Evolutionary conservation across 2,888 invertebrate genomes (phyloP).

Genomic region (Ceratothoa steindachneri): DNA sequence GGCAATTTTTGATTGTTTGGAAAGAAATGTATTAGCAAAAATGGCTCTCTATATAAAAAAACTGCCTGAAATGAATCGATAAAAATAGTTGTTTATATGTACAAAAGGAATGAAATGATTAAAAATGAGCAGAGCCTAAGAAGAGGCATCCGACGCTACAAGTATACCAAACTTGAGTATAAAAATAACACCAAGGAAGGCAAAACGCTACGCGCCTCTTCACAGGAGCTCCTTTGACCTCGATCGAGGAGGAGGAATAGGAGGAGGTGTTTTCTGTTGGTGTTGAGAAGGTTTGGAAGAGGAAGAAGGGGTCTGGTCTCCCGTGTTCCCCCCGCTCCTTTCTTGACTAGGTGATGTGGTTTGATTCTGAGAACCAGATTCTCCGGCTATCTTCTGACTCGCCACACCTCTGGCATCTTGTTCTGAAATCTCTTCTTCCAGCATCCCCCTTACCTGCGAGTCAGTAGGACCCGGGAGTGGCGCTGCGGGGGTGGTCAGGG

Average conservation of each 20-base stretch:
- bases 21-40: no score
- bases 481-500: constrained; percentile 51
- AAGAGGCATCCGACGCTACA: neutral
- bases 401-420: constrained; percentile 15
- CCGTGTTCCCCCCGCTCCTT: neutral
- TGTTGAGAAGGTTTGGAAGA: neutral
- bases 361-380: constrained; percentile 4
- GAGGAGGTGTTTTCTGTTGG: neutral
- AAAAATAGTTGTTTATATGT: neutral
- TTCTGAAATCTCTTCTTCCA: constrained; percentile 51
- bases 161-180: neutral
- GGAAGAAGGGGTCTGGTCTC: no score
- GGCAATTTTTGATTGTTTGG: no score
- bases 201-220: neutral
- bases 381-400: neutral
- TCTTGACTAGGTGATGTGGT: constrained; percentile 1
- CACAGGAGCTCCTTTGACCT: constrained; percentile 22
- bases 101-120: neutral
- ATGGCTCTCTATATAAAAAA: no score
- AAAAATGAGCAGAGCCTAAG: neutral
- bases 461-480: no score
- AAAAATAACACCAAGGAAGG: neutral
- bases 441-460: constrained; percentile 52
- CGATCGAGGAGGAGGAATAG: constrained; percentile 6
- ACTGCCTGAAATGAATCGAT: neutral